Evolutionary conservation across 2,113 vertebrate species (phyloP).

Genomic region (Hippolais icterina): DNA sequence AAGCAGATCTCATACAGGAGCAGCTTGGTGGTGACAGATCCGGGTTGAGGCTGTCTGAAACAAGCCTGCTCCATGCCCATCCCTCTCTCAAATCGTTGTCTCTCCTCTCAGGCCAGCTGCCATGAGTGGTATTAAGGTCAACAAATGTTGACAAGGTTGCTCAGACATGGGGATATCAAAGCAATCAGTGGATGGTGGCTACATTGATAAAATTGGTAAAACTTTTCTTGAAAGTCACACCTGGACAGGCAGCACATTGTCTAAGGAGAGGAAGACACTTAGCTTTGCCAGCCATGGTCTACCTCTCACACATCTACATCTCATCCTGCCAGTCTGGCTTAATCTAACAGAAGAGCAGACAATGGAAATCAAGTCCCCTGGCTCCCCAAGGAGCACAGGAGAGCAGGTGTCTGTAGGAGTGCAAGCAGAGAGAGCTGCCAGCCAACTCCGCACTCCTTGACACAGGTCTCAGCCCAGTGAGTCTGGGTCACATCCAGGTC

Average conservation of each 20-base stretch:
- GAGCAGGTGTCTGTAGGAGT: not conserved
- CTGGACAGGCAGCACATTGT: fast-evolving
- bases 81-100: fast-evolving
- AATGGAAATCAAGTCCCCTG: not conserved
- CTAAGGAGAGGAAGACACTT: not conserved
- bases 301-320: not conserved
- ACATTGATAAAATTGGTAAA: not conserved
- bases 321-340: not conserved
- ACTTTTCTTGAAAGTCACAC: not conserved
- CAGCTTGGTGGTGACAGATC: fast-evolving
- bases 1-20: not conserved
- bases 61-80: not conserved
- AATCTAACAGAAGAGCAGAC: not conserved
- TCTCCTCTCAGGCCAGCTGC: not conserved
- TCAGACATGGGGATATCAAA: not conserved
- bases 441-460: fast-evolving
- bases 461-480: not conserved
- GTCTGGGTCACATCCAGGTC: not conserved
- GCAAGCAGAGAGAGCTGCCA: not conserved
- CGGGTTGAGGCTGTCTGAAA: not conserved
- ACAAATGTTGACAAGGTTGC: not conserved
- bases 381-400: not conserved
- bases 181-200: not conserved
- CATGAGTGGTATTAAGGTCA: not conserved
- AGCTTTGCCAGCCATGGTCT: not conserved